phyloP scores from a whole-genome alignment of 2,888 invertebrate genomes.

The Brachypterus glaber region DNA sequence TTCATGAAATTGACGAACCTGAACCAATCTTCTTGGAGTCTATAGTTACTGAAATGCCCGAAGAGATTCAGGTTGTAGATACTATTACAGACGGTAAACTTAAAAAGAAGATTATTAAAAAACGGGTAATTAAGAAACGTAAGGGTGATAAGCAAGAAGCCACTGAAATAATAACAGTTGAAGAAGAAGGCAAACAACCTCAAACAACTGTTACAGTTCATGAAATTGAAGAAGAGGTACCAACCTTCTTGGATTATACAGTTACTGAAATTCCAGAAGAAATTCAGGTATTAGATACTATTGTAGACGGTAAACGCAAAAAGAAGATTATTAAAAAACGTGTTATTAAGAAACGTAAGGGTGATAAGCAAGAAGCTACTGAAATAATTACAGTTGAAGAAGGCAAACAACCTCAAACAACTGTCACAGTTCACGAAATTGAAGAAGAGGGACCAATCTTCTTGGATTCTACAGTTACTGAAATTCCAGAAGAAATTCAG shows the following conservation, averaged over 20 bases:
- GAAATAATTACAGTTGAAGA: conserved; percentile 37
- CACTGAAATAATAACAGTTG: conserved; percentile 40
- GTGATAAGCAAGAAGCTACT: conserved; percentile 38
- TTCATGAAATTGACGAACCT: conserved; percentile 21
- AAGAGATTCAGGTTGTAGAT: conserved; percentile 32
- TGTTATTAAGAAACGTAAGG: conserved; percentile 36
- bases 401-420: conserved; percentile 34
- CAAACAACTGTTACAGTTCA: conserved; percentile 31
- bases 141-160: conserved; percentile 37
- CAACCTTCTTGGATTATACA: background rate
- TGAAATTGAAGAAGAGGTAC: conserved; percentile 24
- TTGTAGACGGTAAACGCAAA: conserved; percentile 15
- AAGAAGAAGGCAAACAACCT: conserved; percentile 39
- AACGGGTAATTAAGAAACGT: conserved; percentile 38
- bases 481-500: conserved; percentile 21
- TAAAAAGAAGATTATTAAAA: conserved; percentile 33
- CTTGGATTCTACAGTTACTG: conserved; percentile 2
- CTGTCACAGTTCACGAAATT: conserved; percentile 26
- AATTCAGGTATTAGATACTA: conserved; percentile 18
- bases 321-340: conserved; percentile 32
- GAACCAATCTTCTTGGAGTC: conserved; percentile 21
- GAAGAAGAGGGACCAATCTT: conserved; percentile 21
- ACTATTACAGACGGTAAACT: conserved; percentile 20
- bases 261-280: conserved; percentile 20
- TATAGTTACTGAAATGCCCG: conserved; percentile 36